phyloP scores from a whole-genome alignment of 2,888 invertebrate genomes.

The Drosophila neonasuta region DNA sequence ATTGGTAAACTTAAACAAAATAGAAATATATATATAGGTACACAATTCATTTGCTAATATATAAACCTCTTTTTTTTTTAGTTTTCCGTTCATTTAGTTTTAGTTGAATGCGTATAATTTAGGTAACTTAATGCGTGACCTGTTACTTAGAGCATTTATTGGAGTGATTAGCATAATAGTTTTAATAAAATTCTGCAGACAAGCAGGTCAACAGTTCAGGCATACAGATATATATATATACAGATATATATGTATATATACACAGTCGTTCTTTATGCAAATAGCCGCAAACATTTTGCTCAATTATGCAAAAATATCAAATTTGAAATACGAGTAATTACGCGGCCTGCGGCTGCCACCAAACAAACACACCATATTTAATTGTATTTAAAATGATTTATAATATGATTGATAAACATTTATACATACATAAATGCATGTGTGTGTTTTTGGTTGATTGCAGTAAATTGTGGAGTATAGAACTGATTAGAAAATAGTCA shows the following conservation, averaged over 20 bases:
- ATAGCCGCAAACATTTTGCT: slow-evolving; percentile 37
- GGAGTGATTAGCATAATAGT: slow-evolving; percentile 14
- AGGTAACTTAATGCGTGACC: neutral
- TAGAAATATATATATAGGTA: no score
- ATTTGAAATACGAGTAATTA: slow-evolving; percentile 50
- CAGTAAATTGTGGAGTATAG: neutral
- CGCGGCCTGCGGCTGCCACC: slow-evolving; percentile 29
- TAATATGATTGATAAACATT: slow-evolving; percentile 25
- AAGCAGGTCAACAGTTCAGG: neutral
- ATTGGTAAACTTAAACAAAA: no score
- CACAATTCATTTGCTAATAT: no score
- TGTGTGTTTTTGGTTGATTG: neutral
- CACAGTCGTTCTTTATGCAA: slow-evolving; percentile 26
- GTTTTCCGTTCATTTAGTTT: neutral
- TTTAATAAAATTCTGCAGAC: slow-evolving; percentile 8
- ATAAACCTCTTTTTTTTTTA: no score
- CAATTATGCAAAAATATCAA: slow-evolving; percentile 38
- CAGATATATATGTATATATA: slow-evolving; percentile 3
- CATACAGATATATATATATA: slow-evolving; percentile 1
- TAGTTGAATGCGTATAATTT: neutral
- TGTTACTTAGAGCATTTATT: slow-evolving; percentile 3
- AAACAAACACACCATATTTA: slow-evolving; percentile 35
- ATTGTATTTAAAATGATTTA: slow-evolving; percentile 53
- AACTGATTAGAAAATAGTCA: neutral
- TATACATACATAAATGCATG: neutral